phyloP scores from a whole-genome alignment of 2,797 vertebrate species.

The Anomalospiza imberbis region DNA sequence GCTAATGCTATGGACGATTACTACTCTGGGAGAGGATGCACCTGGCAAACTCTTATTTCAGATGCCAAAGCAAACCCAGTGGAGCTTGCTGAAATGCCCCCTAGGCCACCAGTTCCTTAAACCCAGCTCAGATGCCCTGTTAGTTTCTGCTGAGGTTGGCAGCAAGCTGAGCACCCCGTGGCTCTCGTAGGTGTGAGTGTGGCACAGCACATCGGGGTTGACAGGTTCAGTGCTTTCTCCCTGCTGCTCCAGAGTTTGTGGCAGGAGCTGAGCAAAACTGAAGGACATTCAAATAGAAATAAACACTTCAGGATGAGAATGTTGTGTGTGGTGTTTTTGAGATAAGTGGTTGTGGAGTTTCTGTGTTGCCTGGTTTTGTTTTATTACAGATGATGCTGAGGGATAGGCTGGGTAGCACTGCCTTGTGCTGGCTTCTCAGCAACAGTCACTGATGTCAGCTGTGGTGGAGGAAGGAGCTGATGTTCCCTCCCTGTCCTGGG shows the following conservation, averaged over 20 bases:
- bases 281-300: background rate
- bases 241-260: background rate
- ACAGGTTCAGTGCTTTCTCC: constrained; percentile 6
- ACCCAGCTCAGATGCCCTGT: background rate
- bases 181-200: background rate
- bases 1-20: background rate
- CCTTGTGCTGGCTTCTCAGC: background rate
- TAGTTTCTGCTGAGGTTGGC: background rate
- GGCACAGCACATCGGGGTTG: background rate
- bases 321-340: background rate
- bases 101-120: background rate
- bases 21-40: background rate
- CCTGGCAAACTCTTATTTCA: background rate
- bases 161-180: background rate
- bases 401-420: background rate
- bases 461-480: background rate
- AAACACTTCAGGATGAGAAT: background rate
- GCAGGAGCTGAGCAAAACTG: background rate
- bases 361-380: background rate
- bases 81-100: background rate
- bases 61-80: background rate
- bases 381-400: background rate
- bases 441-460: background rate
- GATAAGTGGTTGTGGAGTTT: background rate
- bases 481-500: background rate